Conservation (phyloP, 1,140 invertebrate genomes). For the Saccostrea echinata region DNA sequence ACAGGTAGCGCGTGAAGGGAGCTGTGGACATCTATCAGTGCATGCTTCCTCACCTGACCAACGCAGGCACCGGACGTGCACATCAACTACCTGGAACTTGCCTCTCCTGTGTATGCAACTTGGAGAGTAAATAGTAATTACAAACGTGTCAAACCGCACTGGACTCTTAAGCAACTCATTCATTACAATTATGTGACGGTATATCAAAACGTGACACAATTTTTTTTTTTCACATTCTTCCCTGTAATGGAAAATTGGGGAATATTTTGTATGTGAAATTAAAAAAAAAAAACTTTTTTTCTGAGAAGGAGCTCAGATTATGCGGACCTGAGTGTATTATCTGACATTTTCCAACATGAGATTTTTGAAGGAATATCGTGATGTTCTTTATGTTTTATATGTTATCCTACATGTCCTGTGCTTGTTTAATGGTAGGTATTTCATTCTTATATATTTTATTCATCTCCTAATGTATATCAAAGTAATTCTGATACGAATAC, state of each 20-base stretch:
- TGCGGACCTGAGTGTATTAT: not conserved
- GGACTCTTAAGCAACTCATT: not conserved
- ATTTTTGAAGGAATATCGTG: not conserved
- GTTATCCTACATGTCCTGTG: not conserved
- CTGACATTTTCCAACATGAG: not conserved
- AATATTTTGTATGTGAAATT: not conserved
- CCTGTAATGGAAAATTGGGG: not conserved
- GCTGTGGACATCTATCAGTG: not conserved
- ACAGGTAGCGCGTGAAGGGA: not conserved
- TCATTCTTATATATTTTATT: not conserved
- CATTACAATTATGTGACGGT: not conserved
- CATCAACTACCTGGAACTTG: not conserved
- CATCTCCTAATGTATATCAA: not conserved
- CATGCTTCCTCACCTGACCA: not conserved
- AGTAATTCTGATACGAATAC: too few species aligned
- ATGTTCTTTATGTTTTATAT: not conserved
- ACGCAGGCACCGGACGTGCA: not conserved
- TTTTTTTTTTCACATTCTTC: not conserved
- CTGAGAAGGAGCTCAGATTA: not conserved
- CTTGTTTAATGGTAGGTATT: constrained; percentile 23
- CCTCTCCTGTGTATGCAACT: not conserved
- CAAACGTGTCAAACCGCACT: too few species aligned
- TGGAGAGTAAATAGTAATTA: not conserved
- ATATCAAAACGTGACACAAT: not conserved
- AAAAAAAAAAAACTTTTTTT: not conserved